Evolutionary conservation across 2,888 invertebrate species (phyloP).

Genomic region (Lamellibrachia columna): DNA sequence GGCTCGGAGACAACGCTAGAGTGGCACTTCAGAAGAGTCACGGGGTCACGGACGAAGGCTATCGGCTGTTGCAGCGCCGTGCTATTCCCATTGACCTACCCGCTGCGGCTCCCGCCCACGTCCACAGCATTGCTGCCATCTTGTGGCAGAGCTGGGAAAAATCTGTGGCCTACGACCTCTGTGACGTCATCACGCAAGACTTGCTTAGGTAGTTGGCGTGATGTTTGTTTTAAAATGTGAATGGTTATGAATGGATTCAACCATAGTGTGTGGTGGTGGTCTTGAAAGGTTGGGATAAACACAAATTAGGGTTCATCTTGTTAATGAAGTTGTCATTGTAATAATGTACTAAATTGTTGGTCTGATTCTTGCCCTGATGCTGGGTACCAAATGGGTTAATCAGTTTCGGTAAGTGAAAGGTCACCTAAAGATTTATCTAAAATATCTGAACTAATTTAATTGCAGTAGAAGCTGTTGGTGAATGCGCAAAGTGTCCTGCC

Average conservation of each 20-base stretch:
- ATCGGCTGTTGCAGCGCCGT: slow-evolving; percentile 13
- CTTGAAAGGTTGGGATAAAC: background rate
- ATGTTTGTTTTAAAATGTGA: background rate
- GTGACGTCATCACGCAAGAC: slow-evolving; percentile 77
- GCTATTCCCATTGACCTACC: slow-evolving; percentile 41
- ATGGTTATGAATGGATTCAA: background rate
- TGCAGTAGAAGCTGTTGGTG: background rate
- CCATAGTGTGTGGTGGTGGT: background rate
- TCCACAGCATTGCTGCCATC: slow-evolving; percentile 83
- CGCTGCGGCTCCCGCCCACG: slow-evolving; percentile 59
- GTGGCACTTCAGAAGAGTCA: slow-evolving; percentile 49
- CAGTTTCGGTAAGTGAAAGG: background rate
- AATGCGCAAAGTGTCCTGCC: background rate
- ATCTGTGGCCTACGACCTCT: slow-evolving; percentile 69
- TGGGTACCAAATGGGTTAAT: background rate
- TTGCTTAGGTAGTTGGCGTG: slow-evolving; percentile 74
- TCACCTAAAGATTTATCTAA: background rate
- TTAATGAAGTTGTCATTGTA: background rate
- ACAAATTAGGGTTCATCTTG: background rate
- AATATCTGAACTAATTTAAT: background rate
- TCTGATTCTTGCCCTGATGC: background rate
- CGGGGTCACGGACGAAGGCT: slow-evolving; percentile 20
- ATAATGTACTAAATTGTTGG: background rate
- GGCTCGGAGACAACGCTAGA: slow-evolving; percentile 75
- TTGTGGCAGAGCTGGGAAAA: slow-evolving; percentile 73